Evolutionary conservation across 1,140 invertebrate species (phyloP).

Genomic region (Pomacea maculata): DNA sequence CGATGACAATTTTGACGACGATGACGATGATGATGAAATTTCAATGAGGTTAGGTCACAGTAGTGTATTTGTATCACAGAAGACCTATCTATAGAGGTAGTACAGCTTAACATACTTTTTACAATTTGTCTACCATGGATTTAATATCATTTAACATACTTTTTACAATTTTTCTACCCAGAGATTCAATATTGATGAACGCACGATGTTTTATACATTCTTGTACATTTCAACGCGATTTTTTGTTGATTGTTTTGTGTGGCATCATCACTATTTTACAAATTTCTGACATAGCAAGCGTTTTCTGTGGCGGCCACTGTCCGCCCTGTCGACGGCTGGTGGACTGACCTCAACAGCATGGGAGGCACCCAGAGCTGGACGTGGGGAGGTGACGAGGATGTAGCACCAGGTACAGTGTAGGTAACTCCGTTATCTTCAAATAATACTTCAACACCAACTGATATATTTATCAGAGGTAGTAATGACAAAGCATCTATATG

Average conservation of each 20-base stretch:
- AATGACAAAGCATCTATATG: too few species aligned
- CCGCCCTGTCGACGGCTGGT: conserved; percentile 1
- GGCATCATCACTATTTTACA: background rate
- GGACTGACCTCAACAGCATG: background rate
- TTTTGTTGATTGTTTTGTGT: background rate
- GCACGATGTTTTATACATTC: background rate
- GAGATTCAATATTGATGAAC: too few species aligned
- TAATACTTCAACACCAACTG: too few species aligned
- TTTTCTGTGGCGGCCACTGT: background rate
- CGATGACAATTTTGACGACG: too few species aligned
- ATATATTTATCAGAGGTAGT: too few species aligned
- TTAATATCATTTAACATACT: background rate
- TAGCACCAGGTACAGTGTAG: background rate
- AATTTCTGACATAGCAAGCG: background rate
- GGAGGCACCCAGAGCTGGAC: background rate
- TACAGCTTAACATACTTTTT: background rate
- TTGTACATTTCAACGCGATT: background rate
- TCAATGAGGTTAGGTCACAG: too few species aligned
- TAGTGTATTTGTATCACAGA: background rate
- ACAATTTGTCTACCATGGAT: background rate
- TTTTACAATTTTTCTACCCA: background rate
- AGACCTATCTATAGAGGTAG: background rate
- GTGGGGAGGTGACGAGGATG: background rate
- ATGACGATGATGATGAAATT: too few species aligned
- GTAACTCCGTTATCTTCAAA: background rate